These are phyloP conservation scores for Lasiurus borealis DNA, from an alignment of 2,113 vertebrate genomes.

Conservation along the genomic window DNA sequence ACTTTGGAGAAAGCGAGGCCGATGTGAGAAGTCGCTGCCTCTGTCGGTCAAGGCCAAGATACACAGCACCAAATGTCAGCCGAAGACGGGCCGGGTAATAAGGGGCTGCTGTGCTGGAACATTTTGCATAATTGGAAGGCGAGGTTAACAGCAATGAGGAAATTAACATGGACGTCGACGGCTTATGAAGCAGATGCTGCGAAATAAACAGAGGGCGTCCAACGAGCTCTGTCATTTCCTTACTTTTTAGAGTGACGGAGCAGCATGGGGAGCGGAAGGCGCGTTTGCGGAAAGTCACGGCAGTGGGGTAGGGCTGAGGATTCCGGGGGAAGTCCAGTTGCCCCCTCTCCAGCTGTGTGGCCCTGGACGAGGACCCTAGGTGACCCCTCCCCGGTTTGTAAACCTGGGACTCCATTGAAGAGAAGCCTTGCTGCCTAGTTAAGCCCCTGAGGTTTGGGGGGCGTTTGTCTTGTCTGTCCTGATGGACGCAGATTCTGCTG, in stretches of 20 bases:
- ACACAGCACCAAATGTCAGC: slow-evolving; percentile 32
- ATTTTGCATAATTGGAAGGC: slow-evolving; percentile 48
- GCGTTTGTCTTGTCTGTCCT: background rate
- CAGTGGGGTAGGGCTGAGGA: background rate
- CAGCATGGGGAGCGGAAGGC: fast-evolving
- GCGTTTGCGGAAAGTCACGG: fast-evolving
- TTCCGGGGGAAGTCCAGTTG: background rate
- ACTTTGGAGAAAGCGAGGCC: slow-evolving; percentile 11
- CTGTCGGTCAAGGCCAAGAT: slow-evolving; percentile 32
- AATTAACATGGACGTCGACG: background rate
- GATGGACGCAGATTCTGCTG: background rate
- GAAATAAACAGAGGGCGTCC: background rate
- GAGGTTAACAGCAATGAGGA: slow-evolving; percentile 51
- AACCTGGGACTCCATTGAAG: background rate
- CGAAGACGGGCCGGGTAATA: fast-evolving
- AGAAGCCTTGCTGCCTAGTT: background rate
- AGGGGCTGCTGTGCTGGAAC: background rate
- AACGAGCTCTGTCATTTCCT: background rate
- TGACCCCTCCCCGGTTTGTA: background rate
- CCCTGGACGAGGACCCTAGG: background rate
- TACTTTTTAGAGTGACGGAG: background rate
- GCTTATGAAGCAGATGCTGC: slow-evolving; percentile 50
- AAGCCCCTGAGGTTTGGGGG: background rate
- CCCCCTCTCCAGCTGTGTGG: background rate
- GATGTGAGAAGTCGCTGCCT: background rate